These are phyloP conservation scores for Litocranius walleri DNA, from an alignment of 2,113 vertebrate species.

Conservation along the genomic window DNA sequence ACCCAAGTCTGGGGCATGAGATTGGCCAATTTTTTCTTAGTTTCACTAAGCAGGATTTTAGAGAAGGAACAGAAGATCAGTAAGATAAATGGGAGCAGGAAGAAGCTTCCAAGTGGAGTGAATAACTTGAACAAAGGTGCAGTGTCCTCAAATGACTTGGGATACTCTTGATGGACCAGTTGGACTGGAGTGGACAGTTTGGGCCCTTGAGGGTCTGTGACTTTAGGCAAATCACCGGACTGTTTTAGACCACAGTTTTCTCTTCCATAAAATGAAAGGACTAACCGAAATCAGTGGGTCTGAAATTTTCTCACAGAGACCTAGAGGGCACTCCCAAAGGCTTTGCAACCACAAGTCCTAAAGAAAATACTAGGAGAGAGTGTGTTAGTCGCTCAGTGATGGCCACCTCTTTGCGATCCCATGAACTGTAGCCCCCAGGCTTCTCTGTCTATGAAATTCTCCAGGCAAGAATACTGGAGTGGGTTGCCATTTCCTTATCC, in stretches of 20 bases:
- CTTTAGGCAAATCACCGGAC: background rate
- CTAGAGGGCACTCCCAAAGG: background rate
- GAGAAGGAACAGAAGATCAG: background rate
- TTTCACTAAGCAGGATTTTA: background rate
- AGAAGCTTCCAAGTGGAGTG: background rate
- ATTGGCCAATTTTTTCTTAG: conserved; percentile 10
- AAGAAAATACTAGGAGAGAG: background rate
- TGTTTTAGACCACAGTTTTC: background rate
- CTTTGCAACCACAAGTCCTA: background rate
- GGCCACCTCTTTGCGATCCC: background rate
- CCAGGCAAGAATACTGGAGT: background rate
- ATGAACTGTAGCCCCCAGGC: background rate
- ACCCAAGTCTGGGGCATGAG: background rate
- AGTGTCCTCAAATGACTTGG: background rate
- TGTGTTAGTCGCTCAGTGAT: background rate
- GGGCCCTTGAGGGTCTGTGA: background rate
- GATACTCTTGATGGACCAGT: background rate
- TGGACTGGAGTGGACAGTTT: background rate
- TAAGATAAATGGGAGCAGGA: background rate
- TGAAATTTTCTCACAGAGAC: background rate
- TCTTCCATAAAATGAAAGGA: background rate
- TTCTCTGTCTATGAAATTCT: background rate
- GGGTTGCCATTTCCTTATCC: background rate
- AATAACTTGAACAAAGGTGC: background rate
- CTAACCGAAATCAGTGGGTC: background rate